Base-by-base conservation (phyloP, 2,888 invertebrate species). In the Gasteruption jaculator region DNA sequence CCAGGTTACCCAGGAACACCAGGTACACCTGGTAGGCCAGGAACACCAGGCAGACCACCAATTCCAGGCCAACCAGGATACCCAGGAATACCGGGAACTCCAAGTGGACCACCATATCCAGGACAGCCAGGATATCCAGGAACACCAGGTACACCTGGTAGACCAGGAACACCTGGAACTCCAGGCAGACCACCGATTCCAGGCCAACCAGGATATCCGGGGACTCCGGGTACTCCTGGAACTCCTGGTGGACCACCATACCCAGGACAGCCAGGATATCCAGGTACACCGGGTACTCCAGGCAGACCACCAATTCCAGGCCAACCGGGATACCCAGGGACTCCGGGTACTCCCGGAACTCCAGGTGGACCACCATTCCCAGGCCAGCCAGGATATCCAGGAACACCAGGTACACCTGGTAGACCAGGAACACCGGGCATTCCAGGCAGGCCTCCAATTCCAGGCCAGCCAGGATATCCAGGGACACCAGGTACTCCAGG, bases 281-380 rank as follows among this genome's bases (percentile, higher is more conserved):
- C 42, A 1, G 33, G 12, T 3, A 36, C 11, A 25, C 32, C 25
- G 5, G 7, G 10, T 0, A 2, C 12, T 8, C 2, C 6, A 3
- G n/a, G 11, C 19, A 12, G 20, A 18, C 15, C 8, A 3, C 30
- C 43, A 3, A 25, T 36, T n/a, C 35, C 37, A 27, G 6, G 30
- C 2, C 22, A 25, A 14, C 44, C 44, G 15, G 46, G 52, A 8
- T 24, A 21, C 11, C 53, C 49, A 30, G 49, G 38, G 5, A 41
- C 24, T 4, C 41, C 39, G 27, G 16, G 35, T 27, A 25, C 30
- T 8, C 34, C 45, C 1, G 44, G 44, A 1, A 26, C 42, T 3
- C 30, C 38, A 26, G 41, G 44, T 11, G 25, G 27, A 15, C 52
- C 45, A 26, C 38, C 49, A 12, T 32, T 62, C 22, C 75, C 74